Percentiles rank a stretch among this genome's conserved stretches.
Conservation (phyloP, 2,113 vertebrate species). For the Myotis yumanensis region DNA sequence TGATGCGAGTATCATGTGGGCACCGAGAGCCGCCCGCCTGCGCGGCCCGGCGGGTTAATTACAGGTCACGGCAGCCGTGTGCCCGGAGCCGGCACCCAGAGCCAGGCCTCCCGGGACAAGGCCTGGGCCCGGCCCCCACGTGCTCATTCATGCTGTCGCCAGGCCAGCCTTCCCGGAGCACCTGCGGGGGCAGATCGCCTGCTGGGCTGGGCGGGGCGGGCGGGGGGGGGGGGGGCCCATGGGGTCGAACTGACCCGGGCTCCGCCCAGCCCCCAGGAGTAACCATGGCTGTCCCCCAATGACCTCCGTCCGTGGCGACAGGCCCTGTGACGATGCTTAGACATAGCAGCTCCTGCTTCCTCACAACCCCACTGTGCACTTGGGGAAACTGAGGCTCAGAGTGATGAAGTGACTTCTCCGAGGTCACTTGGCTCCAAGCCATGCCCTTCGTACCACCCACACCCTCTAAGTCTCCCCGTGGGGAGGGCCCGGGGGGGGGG, state of each 20-base stretch:
- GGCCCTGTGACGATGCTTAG: not conserved
- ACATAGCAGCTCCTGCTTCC: not conserved
- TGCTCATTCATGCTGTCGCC: fast-evolving
- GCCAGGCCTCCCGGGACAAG: not conserved
- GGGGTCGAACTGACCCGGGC: not conserved
- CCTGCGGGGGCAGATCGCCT: fast-evolving
- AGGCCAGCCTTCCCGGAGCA: not conserved
- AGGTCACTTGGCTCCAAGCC: not conserved
- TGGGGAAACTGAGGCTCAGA: not conserved
- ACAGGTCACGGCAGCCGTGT: not conserved
- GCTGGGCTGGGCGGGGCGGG: no score
- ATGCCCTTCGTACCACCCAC: fast-evolving
- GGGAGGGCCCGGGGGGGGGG: fast-evolving
- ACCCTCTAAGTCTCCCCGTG: not conserved
- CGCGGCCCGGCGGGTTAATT: not conserved
- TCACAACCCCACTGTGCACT: no score
- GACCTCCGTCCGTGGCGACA: not conserved
- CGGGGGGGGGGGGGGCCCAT: fast-evolving
- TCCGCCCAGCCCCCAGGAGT: not conserved
- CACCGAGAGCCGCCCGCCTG: not conserved
- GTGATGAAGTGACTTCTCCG: not conserved
- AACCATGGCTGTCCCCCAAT: not conserved
- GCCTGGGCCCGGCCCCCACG: not conserved
- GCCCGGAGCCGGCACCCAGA: not conserved
- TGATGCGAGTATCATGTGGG: constrained; percentile 4